A percentile compares a stretch with the other conserved stretches of the same genome.
phyloP scores from a whole-genome alignment of 2,113 vertebrate species.

The Lontra canadensis region DNA sequence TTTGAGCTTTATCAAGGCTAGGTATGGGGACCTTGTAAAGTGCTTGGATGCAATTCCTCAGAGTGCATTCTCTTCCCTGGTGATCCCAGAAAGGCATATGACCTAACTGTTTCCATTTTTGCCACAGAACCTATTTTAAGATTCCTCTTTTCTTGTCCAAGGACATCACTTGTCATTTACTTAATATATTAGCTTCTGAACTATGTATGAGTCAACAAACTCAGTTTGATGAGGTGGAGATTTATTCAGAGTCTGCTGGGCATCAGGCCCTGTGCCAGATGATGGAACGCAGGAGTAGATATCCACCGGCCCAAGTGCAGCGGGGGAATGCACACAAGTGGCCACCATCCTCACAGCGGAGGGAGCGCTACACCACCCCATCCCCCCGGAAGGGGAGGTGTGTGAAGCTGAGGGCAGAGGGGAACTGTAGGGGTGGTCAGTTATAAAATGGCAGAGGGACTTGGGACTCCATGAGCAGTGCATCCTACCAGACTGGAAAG shows the following conservation, averaged over 20 bases:
- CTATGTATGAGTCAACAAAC: conserved; percentile 33
- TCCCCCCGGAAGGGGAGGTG: too few relatives aligned
- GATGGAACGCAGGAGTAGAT: background rate
- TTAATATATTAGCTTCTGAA: conserved; percentile 62
- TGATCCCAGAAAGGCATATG: background rate
- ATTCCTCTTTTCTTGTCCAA: conserved; percentile 52
- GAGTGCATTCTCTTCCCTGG: background rate
- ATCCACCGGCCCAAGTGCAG: background rate
- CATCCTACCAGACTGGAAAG: background rate
- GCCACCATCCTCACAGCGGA: rapidly evolving
- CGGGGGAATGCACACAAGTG: background rate
- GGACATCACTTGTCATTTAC: conserved; percentile 61
- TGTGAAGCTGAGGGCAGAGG: background rate
- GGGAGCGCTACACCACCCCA: background rate
- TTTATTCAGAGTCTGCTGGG: background rate
- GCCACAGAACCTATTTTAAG: conserved; percentile 59
- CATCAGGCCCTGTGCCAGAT: background rate
- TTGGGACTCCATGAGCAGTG: background rate
- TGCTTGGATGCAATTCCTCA: background rate
- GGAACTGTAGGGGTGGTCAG: background rate
- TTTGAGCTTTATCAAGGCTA: background rate
- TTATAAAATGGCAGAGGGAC: background rate
- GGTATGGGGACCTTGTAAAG: background rate
- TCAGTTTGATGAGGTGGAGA: background rate
- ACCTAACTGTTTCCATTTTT: conserved; percentile 45